Evolutionary conservation across 1,140 invertebrate genomes (phyloP).

Genomic region (Pseudobourletiella spinata): DNA sequence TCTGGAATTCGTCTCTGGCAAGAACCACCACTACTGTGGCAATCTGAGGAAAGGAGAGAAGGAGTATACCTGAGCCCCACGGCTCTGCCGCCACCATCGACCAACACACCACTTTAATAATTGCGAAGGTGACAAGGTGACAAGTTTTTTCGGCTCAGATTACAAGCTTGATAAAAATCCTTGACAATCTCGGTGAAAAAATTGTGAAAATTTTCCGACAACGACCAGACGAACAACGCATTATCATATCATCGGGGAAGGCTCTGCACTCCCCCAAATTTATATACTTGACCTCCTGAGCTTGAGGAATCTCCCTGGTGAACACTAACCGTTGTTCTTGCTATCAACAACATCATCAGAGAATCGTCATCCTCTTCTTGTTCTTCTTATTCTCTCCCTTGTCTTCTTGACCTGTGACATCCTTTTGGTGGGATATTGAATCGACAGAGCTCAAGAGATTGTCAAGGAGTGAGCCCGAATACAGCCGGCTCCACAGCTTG

Average conservation of each 20-base stretch:
- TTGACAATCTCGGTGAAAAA: not conserved
- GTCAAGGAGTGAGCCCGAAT: no score
- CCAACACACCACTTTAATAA: not conserved
- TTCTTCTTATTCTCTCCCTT: no score
- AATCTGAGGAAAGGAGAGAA: not conserved
- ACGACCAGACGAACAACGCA: not conserved
- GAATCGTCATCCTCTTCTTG: not conserved
- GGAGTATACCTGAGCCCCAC: not conserved
- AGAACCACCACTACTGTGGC: not conserved
- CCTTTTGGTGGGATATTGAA: no score
- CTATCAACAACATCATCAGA: not conserved
- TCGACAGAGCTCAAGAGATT: no score
- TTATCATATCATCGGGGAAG: no score
- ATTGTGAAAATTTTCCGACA: not conserved
- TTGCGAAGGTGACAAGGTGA: not conserved
- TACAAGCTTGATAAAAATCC: not conserved
- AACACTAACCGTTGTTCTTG: not conserved
- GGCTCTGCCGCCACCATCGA: not conserved
- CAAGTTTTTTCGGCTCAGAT: slow-evolving; percentile 5
- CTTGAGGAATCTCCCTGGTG: not conserved
- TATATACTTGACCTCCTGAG: not conserved
- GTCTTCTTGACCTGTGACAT: no score
- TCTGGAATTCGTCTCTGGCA: not conserved
- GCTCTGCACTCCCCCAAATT: no score
- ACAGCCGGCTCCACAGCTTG: no score